Conservation (phyloP, 2,888 invertebrate species). For the Drosophila heteroneura region DNA sequence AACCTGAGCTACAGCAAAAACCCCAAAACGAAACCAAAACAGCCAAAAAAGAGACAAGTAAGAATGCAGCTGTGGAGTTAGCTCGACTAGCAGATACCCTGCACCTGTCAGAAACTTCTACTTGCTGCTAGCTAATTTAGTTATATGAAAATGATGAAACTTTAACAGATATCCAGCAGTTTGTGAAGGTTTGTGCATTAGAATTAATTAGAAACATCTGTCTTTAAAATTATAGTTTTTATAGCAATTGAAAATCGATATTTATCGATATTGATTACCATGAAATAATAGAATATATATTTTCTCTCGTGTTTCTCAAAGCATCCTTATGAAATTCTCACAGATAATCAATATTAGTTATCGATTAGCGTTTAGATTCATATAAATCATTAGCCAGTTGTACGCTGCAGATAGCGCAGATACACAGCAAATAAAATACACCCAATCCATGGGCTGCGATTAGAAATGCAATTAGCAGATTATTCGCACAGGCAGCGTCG, state of each 20-base stretch:
- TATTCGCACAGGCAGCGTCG: no score
- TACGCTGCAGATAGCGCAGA: no score
- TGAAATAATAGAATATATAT: not conserved
- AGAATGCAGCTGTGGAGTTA: not conserved
- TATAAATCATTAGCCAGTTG: no score
- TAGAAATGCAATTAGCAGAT: not conserved
- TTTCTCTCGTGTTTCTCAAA: not conserved
- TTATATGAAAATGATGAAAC: not conserved
- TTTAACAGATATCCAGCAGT: not conserved
- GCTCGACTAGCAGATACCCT: not conserved
- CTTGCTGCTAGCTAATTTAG: not conserved
- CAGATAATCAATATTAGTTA: not conserved
- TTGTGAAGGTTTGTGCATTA: not conserved
- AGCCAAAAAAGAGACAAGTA: not conserved
- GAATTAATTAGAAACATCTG: not conserved
- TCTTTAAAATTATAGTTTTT: not conserved
- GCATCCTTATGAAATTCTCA: not conserved
- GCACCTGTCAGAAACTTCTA: fast-evolving
- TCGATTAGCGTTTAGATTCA: not conserved
- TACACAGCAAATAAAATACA: no score
- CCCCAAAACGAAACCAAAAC: not conserved
- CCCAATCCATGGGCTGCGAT: not conserved
- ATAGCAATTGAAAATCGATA: not conserved
- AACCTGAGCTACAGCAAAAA: constrained; percentile 30
- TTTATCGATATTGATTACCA: not conserved